phyloP scores from a whole-genome alignment of 2,888 invertebrate genomes.

The Drosophila austrosaltans region DNA sequence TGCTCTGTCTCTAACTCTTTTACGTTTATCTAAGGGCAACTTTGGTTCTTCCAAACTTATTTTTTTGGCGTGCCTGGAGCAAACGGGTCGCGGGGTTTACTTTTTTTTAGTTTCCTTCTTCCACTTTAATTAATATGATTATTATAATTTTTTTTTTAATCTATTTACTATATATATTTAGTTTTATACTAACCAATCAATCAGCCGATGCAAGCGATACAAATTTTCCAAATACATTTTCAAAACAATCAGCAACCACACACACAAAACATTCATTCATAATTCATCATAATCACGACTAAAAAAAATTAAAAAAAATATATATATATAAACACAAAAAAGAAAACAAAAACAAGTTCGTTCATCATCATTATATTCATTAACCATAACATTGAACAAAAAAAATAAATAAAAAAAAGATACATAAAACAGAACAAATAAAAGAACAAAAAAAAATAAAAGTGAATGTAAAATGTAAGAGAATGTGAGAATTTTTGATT shows the following conservation, averaged over 20 bases:
- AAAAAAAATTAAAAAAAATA: slow-evolving; percentile 20
- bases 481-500: slow-evolving; percentile 1
- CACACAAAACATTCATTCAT: slow-evolving; percentile 66
- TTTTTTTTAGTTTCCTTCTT: slow-evolving; percentile 13
- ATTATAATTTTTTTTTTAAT: slow-evolving; percentile 5
- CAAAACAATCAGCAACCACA: slow-evolving; percentile 61
- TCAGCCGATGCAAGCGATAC: background rate
- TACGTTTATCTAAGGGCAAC: slow-evolving; percentile 43
- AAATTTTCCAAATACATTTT: slow-evolving; percentile 1
- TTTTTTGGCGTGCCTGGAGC: slow-evolving; percentile 54
- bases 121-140: background rate
- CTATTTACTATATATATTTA: background rate
- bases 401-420: slow-evolving; percentile 39
- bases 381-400: slow-evolving; percentile 77
- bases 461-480: slow-evolving; percentile 79
- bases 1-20: slow-evolving; percentile 22
- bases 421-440: slow-evolving; percentile 66
- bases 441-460: slow-evolving; percentile 52
- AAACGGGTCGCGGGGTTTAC: slow-evolving; percentile 28
- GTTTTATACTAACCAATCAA: slow-evolving; percentile 35
- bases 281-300: slow-evolving; percentile 51
- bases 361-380: slow-evolving; percentile 78
- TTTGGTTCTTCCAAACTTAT: slow-evolving; percentile 67
- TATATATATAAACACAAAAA: slow-evolving; percentile 68
- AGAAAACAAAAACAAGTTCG: slow-evolving; percentile 32